Evolutionary conservation across 2,888 invertebrate genomes (phyloP).

Genomic region (Rhamnusium bicolor): DNA sequence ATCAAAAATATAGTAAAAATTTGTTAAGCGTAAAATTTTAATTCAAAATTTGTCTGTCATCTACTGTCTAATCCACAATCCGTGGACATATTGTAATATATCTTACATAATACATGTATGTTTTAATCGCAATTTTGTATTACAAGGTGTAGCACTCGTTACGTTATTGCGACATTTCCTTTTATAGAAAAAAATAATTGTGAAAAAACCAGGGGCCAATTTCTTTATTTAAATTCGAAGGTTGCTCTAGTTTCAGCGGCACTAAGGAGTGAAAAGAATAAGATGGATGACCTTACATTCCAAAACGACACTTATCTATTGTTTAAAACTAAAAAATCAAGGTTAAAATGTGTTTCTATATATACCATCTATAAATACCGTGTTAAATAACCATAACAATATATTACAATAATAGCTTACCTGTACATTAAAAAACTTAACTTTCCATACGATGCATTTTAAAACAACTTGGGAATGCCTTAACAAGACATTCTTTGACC

Average conservation of each 20-base stretch:
- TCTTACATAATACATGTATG: background rate
- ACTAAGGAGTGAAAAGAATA: background rate
- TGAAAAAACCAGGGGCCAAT: too few species aligned
- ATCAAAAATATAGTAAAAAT: too few species aligned
- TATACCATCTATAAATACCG: background rate
- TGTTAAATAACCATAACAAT: conserved; percentile 6
- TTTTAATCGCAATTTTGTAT: background rate
- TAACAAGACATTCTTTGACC: conserved; percentile 21
- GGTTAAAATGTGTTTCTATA: background rate
- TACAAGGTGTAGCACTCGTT: background rate
- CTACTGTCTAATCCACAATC: too few species aligned
- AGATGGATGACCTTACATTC: background rate
- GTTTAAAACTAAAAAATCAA: background rate
- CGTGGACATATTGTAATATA: too few species aligned
- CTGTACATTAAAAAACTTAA: background rate
- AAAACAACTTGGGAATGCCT: conserved; percentile 6
- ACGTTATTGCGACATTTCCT: background rate
- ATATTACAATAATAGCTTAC: background rate
- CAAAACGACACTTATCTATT: background rate
- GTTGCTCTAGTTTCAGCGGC: background rate
- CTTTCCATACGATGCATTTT: conserved; percentile 5
- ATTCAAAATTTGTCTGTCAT: too few species aligned
- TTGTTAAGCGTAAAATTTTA: too few species aligned
- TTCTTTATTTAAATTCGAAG: background rate
- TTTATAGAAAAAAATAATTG: background rate